Evolutionary conservation across 2,113 vertebrate species (phyloP), one percentile per base, ranked within the genome.

Genomic region (Xiphias gladius): DNA sequence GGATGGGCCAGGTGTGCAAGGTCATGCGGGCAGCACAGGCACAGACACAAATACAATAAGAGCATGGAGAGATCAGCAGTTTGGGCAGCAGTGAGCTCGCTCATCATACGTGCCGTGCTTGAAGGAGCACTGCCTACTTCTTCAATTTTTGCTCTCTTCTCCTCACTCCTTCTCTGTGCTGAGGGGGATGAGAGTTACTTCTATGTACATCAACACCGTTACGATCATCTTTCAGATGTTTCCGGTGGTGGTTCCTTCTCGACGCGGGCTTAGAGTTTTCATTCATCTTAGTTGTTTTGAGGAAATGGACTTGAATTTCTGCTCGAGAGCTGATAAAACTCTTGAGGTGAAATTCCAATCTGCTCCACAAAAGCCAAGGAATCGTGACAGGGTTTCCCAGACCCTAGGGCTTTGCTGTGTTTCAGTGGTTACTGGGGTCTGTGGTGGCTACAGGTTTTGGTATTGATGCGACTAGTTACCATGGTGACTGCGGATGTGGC

Each of bases 1-100:
- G 48, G 78, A 5, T 43, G 62, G 83, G 74, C 72, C 79, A 70
- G 86, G 77, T 77, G 88, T 89, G 88, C 68, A 17, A 85, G 89
- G 84, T 92, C 93, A 94, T 94, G 92, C 93, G 88, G 86, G 89
- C 83, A 77, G 83, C 82, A 89, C 88, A 84, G 82, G 78, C 84
- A 86, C 82, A 74, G 83, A 91, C 86, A 91, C 86, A 76, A 77
- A 85, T 74, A 88, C 86, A 85, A 43, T 39, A 20, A 86, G 82
- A 80, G 81, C 83, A 37, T 57, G 79, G 50, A 85, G 83, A 87
- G 67, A 72, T 80, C 69, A 70, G 65, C 43, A 39, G 85, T 70
- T 61, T 52, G 43, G 75, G 73, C 72, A 86, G 82, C 63, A 28
- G 55, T 35, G 72, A 79, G 70, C 69, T 67, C 57, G 20, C 41